A percentile compares a stretch with the other conserved stretches of the same genome.
Evolutionary conservation across 2,113 vertebrate species (phyloP).

Genomic region (Dasyornis broadbenti): DNA sequence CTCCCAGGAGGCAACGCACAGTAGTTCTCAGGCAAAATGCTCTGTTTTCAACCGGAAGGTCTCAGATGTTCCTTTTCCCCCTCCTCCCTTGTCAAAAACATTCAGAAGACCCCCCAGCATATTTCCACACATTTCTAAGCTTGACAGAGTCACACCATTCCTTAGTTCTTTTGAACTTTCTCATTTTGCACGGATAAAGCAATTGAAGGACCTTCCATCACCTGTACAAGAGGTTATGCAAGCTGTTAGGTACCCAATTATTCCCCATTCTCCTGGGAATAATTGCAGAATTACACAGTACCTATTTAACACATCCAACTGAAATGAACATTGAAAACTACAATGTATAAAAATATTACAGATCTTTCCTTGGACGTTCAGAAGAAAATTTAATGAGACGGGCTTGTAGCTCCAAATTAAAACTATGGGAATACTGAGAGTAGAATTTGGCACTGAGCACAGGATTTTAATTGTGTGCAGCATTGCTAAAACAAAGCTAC

Average conservation of each 20-base stretch:
- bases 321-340: background rate
- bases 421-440: background rate
- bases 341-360: rapidly evolving
- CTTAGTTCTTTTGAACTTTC: background rate
- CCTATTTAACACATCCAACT: background rate
- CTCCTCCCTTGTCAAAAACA: background rate
- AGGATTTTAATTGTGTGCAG: background rate
- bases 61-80: background rate
- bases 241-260: background rate
- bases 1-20: background rate
- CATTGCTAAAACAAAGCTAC: background rate
- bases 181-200: background rate
- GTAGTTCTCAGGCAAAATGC: background rate
- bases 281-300: background rate
- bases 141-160: background rate
- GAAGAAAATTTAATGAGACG: background rate
- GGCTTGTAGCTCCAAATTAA: background rate
- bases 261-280: background rate
- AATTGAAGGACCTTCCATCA: background rate
- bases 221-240: background rate
- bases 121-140: background rate
- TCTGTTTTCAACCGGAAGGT: background rate
- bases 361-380: background rate
- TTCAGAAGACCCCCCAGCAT: background rate
- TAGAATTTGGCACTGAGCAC: background rate